Conservation (phyloP, 2,888 invertebrate genomes). For the Agelastica alni region DNA sequence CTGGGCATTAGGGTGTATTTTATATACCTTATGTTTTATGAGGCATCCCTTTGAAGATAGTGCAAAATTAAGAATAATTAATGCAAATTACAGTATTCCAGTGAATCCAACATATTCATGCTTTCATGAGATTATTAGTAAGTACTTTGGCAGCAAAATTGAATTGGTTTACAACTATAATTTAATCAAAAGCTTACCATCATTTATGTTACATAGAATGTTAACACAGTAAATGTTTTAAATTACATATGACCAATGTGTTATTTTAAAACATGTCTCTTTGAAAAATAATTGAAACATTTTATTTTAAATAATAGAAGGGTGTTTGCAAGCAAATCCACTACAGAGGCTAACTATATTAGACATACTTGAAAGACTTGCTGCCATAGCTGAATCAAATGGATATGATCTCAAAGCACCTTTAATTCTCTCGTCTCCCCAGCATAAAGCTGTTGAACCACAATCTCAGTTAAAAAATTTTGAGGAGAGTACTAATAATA, state of each 20-base stretch:
- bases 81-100: slow-evolving; percentile 90
- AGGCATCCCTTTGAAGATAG: slow-evolving; percentile 97
- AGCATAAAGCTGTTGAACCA: slow-evolving; percentile 52
- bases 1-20: slow-evolving; percentile 96
- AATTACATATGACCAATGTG: not conserved
- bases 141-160: too few species aligned
- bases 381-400: slow-evolving; percentile 85
- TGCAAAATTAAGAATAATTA: slow-evolving; percentile 92
- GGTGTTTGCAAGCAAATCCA: slow-evolving; percentile 83
- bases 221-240: not conserved
- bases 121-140: slow-evolving; percentile 88
- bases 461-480: slow-evolving; percentile 34
- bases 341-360: slow-evolving; percentile 77
- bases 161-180: too few species aligned
- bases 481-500: slow-evolving; percentile 43
- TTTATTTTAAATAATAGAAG: slow-evolving; percentile 65
- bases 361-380: slow-evolving; percentile 81
- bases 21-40: slow-evolving; percentile 90
- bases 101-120: slow-evolving; percentile 80
- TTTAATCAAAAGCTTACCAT: too few species aligned
- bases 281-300: too few species aligned
- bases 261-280: too few species aligned
- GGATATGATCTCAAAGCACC: slow-evolving; percentile 82
- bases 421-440: slow-evolving; percentile 52
- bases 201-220: not conserved